Percentiles rank a stretch among this genome's conserved stretches.
Conservation (phyloP, 1,140 invertebrate species). For the Drosophila burlai region DNA sequence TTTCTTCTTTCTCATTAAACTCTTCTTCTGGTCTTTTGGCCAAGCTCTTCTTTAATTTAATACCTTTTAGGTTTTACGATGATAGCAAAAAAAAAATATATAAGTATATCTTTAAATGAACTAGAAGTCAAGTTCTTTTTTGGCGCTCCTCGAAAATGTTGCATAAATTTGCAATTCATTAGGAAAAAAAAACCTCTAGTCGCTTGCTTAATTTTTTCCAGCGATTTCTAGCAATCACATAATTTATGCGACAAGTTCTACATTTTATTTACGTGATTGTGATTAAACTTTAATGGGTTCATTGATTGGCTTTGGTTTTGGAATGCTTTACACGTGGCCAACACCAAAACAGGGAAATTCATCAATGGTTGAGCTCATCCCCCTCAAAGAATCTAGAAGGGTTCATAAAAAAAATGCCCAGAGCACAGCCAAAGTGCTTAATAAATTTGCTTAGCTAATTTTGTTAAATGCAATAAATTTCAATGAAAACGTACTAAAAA, state of each 20-base stretch:
- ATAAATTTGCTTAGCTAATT: conserved; percentile 84
- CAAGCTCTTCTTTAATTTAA: conserved; percentile 70
- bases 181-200: conserved; percentile 38
- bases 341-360: conserved; percentile 41
- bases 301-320: conserved; percentile 65
- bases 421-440: conserved; percentile 62
- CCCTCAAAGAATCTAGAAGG: conserved; percentile 8
- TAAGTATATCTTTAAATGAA: conserved; percentile 62
- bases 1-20: conserved; percentile 84
- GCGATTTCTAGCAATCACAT: conserved; percentile 62
- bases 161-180: conserved; percentile 84
- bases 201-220: conserved; percentile 73
- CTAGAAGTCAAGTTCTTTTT: conserved; percentile 84
- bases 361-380: conserved; percentile 54
- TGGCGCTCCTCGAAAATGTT: conserved; percentile 66
- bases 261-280: conserved; percentile 80
- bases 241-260: conserved; percentile 82
- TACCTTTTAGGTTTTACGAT: conserved; percentile 77
- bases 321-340: conserved; percentile 73
- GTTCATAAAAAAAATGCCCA: conserved; percentile 54
- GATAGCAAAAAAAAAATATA: conserved; percentile 44
- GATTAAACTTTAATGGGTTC: conserved; percentile 83
- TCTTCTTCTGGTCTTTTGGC: conserved; percentile 57
- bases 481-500: conserved; percentile 77
- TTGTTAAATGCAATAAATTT: conserved; percentile 82